Conservation (phyloP, 2,888 invertebrate species). For the Tipula helvola region DNA sequence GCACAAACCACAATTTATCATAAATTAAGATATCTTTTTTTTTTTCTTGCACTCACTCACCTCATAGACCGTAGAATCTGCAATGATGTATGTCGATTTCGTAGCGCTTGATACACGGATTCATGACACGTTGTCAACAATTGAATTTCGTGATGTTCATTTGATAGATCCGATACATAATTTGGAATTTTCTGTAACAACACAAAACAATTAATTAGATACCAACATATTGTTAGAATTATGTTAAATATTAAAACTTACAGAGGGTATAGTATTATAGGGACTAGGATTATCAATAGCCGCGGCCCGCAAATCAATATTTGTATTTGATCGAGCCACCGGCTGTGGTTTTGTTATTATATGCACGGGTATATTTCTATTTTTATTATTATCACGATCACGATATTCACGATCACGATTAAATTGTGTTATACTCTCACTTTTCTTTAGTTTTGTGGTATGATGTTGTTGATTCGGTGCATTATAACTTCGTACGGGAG, state of each 20-base stretch:
- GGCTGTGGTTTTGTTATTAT: conserved; percentile 29
- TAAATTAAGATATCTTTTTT: background rate
- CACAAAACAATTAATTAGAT: background rate
- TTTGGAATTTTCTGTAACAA: conserved; percentile 22
- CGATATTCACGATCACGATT: conserved; percentile 12
- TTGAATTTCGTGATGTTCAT: conserved; percentile 32
- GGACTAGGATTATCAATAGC: background rate
- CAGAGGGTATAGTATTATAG: conserved; percentile 14
- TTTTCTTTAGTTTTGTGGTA: conserved; percentile 11
- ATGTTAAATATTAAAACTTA: background rate
- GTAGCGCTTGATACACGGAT: conserved; percentile 32
- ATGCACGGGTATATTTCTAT: conserved; percentile 29
- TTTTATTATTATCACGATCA: conserved; percentile 17
- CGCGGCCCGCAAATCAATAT: conserved; percentile 29
- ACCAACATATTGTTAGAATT: background rate
- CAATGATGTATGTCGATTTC: conserved; percentile 32
- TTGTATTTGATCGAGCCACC: conserved; percentile 30
- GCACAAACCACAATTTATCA: background rate
- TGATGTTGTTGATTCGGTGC: background rate
- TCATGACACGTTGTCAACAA: conserved; percentile 31
- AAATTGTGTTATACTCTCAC: conserved; percentile 12
- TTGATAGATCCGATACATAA: conserved; percentile 19
- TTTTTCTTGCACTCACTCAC: background rate
- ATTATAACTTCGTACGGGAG: conserved; percentile 13
- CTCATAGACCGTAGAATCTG: conserved; percentile 27